Base-by-base conservation (phyloP, 2,113 vertebrate genomes). In the Vicugna pacos region DNA sequence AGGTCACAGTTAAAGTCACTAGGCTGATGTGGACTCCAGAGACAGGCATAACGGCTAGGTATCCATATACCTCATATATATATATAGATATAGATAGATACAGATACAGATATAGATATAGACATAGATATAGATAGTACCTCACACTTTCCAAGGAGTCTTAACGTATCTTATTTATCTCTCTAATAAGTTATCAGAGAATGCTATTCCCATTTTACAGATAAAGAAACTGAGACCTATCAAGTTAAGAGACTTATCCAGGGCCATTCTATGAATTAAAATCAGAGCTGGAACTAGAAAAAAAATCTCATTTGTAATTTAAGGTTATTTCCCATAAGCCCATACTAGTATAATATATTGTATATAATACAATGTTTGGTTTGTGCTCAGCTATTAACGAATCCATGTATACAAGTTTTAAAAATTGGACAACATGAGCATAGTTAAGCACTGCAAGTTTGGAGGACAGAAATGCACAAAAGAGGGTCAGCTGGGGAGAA, bases 241-340 rank as follows among this genome's bases (percentile, higher is more conserved):
- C 14, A 94, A 90, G 73, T 28, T 54, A 65, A 90, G 19, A 79
- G 22, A 48, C 24, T 67, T 73, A 12, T 75, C 42, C 17, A 89
- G 20, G 22, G n/a, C 82, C 30, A 75, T 32, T 54, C 28, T 35
- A n/a, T 79, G 58, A 90, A 87, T 94, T 91, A 95, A 94, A 95
- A 83, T 75, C 83, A 92, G 38, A 96, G 32, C 19, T 82, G 13
- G 13, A 72, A 73, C n/a, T 70, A 77, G 84, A 28, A 69, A 72
- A 88, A 70, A 69, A 76, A 32, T n/a, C 15, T 84, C 50, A 87
- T 89, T 83, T 92, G 48, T 89, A 76, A 69, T 82, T 92, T 54
- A 80, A 73, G 69, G 5, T 26, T 94, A 1, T 69, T 87, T 95
- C 26, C 9, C 75, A 50, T 88, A 64, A 94, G 93, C 80, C 38